A percentile compares a stretch with the other conserved stretches of the same genome.
Evolutionary conservation across 2,113 vertebrate genomes (phyloP).

Genomic region (Caretta caretta): DNA sequence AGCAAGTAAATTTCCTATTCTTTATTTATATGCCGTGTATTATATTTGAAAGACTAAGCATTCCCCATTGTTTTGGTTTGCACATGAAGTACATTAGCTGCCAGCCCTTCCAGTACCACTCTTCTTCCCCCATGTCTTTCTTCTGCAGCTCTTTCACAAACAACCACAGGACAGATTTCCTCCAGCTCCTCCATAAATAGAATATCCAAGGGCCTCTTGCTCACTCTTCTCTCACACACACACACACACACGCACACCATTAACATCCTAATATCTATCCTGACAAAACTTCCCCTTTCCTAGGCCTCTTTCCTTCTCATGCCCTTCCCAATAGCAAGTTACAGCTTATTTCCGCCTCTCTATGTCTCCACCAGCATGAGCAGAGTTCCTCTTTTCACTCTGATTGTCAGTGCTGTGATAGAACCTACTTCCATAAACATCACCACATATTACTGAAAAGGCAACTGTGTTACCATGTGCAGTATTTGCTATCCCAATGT

Average conservation of each 20-base stretch:
- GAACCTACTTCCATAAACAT: neutral
- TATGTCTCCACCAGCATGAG: neutral
- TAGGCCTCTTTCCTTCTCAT: neutral
- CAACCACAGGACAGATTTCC: neutral
- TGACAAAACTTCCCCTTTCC: neutral
- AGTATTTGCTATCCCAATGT: neutral
- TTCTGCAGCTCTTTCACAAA: neutral
- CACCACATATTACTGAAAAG: neutral
- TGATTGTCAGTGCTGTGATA: neutral
- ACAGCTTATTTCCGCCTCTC: neutral
- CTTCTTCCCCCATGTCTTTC: neutral
- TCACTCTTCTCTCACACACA: neutral
- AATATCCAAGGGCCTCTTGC: neutral
- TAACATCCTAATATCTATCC: neutral
- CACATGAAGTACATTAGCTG: neutral
- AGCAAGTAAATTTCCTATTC: neutral
- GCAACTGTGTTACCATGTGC: neutral
- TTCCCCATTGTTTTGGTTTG: neutral
- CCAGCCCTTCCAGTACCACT: neutral
- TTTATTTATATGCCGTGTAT: neutral
- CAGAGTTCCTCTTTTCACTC: neutral
- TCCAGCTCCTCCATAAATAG: neutral
- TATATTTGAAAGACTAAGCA: neutral
- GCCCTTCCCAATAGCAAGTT: neutral
- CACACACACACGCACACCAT: neutral